Percentiles rank a stretch among this genome's conserved stretches.
phyloP scores from a whole-genome alignment of 2,888 invertebrate species.

The Brachylomia viminalis region DNA sequence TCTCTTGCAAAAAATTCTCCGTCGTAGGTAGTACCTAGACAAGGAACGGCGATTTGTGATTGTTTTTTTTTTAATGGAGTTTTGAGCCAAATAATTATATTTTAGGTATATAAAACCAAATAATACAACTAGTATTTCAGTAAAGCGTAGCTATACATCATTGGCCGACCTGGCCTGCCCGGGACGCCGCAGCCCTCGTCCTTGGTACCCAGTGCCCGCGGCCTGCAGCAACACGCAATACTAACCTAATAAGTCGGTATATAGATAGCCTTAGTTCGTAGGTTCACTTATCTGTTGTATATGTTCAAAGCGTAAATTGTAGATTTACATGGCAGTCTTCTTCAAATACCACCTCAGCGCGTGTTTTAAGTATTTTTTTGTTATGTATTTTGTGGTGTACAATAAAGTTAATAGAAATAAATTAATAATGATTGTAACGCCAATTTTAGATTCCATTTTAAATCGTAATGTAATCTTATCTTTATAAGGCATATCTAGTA shows the following conservation, averaged over 20 bases:
- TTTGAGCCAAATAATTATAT: not conserved
- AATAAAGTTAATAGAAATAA: too few species aligned
- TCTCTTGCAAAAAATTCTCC: not conserved
- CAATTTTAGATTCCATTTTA: not conserved
- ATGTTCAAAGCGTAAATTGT: not conserved
- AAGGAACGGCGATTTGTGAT: not conserved
- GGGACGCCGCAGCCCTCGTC: constrained; percentile 30
- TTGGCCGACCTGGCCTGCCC: not conserved
- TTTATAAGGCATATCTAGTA: not conserved
- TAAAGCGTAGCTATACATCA: not conserved
- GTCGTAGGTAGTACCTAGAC: not conserved
- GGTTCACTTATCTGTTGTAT: not conserved
- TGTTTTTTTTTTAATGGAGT: not conserved
- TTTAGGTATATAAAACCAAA: not conserved
- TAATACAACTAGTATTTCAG: not conserved
- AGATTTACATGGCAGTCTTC: not conserved
- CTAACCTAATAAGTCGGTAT: not conserved
- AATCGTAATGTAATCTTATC: not conserved
- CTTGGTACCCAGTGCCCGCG: constrained; percentile 6
- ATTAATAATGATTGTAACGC: too few species aligned
- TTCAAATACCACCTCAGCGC: not conserved
- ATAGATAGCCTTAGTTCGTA: not conserved
- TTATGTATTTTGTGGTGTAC: too few species aligned
- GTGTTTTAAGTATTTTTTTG: not conserved
- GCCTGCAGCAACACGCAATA: constrained; percentile 33